phyloP scores from a whole-genome alignment of 2,888 invertebrate species.

The Hydrotaea diabolus region DNA sequence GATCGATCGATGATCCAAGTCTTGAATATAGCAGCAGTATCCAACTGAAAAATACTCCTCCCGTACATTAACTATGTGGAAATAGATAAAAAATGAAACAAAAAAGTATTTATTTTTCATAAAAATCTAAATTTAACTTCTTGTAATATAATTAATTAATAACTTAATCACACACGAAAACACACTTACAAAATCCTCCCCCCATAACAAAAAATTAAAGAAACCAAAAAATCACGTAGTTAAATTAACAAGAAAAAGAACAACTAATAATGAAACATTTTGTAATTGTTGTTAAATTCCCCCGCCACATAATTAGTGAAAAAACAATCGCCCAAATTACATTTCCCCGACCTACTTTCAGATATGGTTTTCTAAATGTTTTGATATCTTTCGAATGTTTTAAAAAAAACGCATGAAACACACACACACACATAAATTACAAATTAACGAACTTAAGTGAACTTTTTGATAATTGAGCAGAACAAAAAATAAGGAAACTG shows the following conservation, averaged over 20 bases:
- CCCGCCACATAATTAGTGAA: background rate
- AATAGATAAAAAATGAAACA: conserved; percentile 1
- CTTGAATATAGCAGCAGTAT: conserved; percentile 10
- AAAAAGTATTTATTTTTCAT: conserved; percentile 29
- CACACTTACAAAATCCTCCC: conserved; percentile 3
- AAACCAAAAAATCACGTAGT: conserved; percentile 34
- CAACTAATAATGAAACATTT: conserved; percentile 37
- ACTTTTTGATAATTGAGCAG: too few species aligned
- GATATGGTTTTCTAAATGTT: background rate
- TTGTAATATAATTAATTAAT: conserved; percentile 27
- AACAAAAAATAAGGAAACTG: too few species aligned
- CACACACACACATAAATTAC: background rate
- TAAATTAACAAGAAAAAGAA: conserved; percentile 12
- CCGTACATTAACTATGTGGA: background rate
- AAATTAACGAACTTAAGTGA: too few species aligned
- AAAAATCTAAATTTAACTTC: background rate
- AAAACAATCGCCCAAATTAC: background rate
- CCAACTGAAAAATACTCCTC: background rate
- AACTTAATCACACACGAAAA: background rate
- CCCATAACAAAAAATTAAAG: background rate
- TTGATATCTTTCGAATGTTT: background rate
- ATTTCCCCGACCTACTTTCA: background rate
- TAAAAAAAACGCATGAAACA: background rate
- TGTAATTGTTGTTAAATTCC: conserved; percentile 35
- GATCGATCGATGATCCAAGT: background rate